Base-by-base conservation (phyloP, 2,113 vertebrate genomes). In the Engystomops pustulosus region DNA sequence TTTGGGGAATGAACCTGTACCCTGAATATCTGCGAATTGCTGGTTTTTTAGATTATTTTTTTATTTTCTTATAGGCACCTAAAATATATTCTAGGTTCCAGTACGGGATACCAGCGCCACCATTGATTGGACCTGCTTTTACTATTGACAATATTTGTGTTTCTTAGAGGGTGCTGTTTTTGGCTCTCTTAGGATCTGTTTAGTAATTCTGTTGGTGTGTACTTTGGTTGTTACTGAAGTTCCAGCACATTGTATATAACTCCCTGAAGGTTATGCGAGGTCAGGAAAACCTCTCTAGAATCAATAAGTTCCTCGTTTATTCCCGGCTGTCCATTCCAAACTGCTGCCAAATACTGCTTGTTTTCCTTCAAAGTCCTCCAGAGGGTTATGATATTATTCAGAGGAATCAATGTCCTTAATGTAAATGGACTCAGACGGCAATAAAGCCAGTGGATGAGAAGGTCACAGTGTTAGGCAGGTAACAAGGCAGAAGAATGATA, bases 231-330 rank as follows among this genome's bases (percentile, higher is more conserved):
- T 8, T 15, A 10, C 71, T 47, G 44, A 23, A 49, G 74, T 34
- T 58, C 9, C 45, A 55, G 15, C 47, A n/a, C 4, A 23, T 51
- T 75, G 14, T 34, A 38, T 5, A 38, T 12, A 38, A 36, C 53
- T 78, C 17, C 51, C 75, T 60, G 12, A 53, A 23, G 75, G 75
- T 25, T 38, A 17, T 2, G 10, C 15, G 11, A 60, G 53, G 51
- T 32, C 47, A 70, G 68, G 80, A 81, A 58, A 81, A 41, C 80
- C 51, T 71, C 62, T 71, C n/a, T 27, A 20, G 34, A 30, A 72
- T 72, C 68, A 60, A 81, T 81, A 72, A 14, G 51, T 55, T 27
- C n/a, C 14, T 72, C 18, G 45, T 11, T 38, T 71, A 23, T 81
- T 81, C 11, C 44, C 20, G 32, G n/a, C 68, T 81, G 34, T 49